phyloP scores from a whole-genome alignment of 2,113 vertebrate genomes.

The Pteropus alecto region DNA sequence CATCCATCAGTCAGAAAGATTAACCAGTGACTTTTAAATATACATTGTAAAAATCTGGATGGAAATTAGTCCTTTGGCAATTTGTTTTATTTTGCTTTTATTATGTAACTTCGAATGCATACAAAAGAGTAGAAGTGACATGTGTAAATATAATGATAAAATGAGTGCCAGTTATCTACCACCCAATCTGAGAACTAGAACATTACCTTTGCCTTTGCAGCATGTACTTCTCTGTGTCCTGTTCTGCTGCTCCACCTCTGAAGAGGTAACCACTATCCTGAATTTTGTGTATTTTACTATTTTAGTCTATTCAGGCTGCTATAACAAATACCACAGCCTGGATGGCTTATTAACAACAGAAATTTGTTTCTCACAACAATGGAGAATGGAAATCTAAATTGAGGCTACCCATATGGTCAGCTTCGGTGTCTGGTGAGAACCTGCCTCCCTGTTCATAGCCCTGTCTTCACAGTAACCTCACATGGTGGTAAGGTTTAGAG shows the following conservation, averaged over 20 bases:
- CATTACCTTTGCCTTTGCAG: neutral
- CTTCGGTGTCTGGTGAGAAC: neutral
- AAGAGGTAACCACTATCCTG: neutral
- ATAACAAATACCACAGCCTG: neutral
- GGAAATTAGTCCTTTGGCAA: constrained; percentile 27
- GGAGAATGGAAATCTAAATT: neutral
- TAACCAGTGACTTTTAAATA: constrained; percentile 28
- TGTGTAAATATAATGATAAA: neutral
- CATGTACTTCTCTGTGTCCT: neutral
- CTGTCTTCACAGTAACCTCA: neutral
- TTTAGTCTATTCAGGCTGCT: neutral
- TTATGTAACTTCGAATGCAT: neutral
- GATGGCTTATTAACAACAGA: neutral
- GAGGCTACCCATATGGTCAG: neutral
- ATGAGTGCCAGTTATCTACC: neutral
- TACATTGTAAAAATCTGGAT: neutral
- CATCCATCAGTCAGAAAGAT: neutral
- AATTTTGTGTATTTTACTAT: neutral
- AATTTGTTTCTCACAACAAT: neutral
- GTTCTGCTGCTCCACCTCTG: neutral
- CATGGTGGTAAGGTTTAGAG: neutral
- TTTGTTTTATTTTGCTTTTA: neutral
- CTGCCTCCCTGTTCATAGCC: neutral
- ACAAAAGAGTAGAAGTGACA: neutral
- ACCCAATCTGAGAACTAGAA: neutral